phyloP scores from a whole-genome alignment of 92 coral and sea anemone genomes.

The Zoanthus solanderi region DNA sequence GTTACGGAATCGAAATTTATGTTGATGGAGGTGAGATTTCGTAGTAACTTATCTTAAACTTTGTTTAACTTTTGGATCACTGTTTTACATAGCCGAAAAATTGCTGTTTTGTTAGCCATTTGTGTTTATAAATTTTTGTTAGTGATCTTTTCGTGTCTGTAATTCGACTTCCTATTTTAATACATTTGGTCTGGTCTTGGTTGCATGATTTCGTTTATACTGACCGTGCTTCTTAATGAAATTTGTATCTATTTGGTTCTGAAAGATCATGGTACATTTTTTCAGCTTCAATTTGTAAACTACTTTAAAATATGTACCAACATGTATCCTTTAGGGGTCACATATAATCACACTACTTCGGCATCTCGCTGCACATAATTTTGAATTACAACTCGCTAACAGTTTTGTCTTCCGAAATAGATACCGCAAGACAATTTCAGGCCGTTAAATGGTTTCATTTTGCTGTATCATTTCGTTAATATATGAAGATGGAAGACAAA shows the following conservation, averaged over 20 bases:
- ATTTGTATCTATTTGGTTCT: neutral
- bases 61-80: neutral
- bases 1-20: conserved; percentile 87
- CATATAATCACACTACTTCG: neutral
- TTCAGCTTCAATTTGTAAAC: neutral
- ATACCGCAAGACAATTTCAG: neutral
- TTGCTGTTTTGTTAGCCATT: neutral
- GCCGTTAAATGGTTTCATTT: neutral
- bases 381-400: neutral
- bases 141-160: neutral
- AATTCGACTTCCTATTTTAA: neutral
- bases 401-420: conserved; percentile 2
- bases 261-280: neutral
- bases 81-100: neutral
- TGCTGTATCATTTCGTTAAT: neutral
- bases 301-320: neutral
- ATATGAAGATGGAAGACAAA: neutral
- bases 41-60: neutral
- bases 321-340: neutral
- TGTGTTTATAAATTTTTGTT: neutral
- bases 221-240: neutral
- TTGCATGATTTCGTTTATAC: neutral
- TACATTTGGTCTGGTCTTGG: neutral
- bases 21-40: conserved; percentile 83
- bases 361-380: neutral